These are phyloP conservation scores for Drosophila anceps DNA, from an alignment of 2,888 invertebrate species.

Conservation along the genomic window DNA sequence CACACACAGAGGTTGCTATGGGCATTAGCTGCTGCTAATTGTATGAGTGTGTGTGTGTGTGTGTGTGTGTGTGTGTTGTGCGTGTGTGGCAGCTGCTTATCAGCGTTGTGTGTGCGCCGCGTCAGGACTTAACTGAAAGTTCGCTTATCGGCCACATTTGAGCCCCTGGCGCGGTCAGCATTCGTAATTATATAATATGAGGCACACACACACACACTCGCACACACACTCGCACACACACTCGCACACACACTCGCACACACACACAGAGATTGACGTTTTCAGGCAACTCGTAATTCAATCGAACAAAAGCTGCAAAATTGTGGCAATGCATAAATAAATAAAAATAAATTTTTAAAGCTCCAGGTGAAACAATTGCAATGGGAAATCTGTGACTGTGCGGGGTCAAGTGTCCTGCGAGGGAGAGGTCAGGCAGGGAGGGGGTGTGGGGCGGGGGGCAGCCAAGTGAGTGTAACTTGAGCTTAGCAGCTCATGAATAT, in stretches of 20 bases:
- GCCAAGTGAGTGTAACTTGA: slow-evolving; percentile 78
- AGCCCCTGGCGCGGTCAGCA: slow-evolving; percentile 72
- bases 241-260: not conserved
- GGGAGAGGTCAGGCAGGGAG: not conserved
- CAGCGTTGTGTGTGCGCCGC: slow-evolving; percentile 59
- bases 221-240: not conserved
- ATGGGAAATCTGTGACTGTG: slow-evolving; percentile 7
- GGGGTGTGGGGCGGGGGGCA: not conserved
- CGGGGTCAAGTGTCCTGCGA: slow-evolving; percentile 5
- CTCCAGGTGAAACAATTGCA: slow-evolving; percentile 67
- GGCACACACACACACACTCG: not conserved
- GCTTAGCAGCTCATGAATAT: slow-evolving; percentile 83
- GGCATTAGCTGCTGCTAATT: slow-evolving; percentile 68
- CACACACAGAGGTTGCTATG: slow-evolving; percentile 33
- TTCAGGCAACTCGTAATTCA: slow-evolving; percentile 62
- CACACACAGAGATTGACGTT: slow-evolving; percentile 7
- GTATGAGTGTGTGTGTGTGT: slow-evolving; percentile 42
- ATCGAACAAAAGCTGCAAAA: slow-evolving; percentile 63
- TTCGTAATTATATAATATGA: slow-evolving; percentile 75
- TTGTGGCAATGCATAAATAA: slow-evolving; percentile 72
- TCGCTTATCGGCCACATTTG: slow-evolving; percentile 74
- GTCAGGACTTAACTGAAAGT: slow-evolving; percentile 68
- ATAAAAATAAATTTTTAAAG: slow-evolving; percentile 34
- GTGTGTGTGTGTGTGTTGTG: slow-evolving; percentile 34
- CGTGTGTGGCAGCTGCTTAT: slow-evolving; percentile 69